Evolutionary conservation across 2,797 vertebrate species (phyloP).

Genomic region (Chaetophractus vellerosus): DNA sequence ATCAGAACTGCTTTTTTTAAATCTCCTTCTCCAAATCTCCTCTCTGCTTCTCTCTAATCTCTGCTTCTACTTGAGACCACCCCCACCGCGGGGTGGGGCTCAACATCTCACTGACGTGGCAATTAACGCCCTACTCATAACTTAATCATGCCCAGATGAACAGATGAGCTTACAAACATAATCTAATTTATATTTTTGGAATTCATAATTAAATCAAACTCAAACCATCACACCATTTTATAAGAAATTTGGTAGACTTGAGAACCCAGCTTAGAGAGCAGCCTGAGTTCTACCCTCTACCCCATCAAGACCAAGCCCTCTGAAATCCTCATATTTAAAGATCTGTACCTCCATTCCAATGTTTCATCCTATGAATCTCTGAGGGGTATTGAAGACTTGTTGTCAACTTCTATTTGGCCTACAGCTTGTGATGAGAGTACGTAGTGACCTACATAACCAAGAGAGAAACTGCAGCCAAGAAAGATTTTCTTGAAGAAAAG

Average conservation of each 20-base stretch:
- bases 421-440: neutral
- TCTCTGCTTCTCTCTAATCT: too few relatives aligned
- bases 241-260: neutral
- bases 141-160: too few relatives aligned
- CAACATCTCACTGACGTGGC: too few relatives aligned
- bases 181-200: too few relatives aligned
- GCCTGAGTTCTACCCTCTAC: neutral
- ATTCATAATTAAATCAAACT: too few relatives aligned
- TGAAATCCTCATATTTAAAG: neutral
- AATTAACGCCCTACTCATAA: too few relatives aligned
- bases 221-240: too few relatives aligned
- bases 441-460: neutral
- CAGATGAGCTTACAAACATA: too few relatives aligned
- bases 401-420: neutral
- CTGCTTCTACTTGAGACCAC: too few relatives aligned
- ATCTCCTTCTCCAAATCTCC: too few relatives aligned
- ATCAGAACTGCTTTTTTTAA: too few relatives aligned
- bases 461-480: neutral
- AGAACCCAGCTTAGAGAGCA: neutral
- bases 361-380: neutral
- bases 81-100: too few relatives aligned
- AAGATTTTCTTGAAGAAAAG: slow-evolving; percentile 1
- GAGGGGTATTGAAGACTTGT: neutral
- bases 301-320: neutral
- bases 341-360: neutral